Evolutionary conservation across 1,140 invertebrate genomes (phyloP).

Genomic region (Megalopta genalis): DNA sequence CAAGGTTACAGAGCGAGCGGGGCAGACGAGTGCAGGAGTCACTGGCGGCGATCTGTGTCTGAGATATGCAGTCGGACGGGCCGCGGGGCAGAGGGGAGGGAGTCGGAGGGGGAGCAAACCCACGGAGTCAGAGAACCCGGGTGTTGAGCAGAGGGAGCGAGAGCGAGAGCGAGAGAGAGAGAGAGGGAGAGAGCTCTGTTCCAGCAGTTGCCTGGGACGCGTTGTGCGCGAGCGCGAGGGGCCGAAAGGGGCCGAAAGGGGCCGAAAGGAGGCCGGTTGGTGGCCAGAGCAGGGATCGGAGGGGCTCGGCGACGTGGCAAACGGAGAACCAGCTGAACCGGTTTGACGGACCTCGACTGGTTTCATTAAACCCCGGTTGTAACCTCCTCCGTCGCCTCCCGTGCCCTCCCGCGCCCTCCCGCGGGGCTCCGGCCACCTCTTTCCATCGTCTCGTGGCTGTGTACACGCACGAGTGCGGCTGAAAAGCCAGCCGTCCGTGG

Average conservation of each 20-base stretch:
- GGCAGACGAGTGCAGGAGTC: slow-evolving; percentile 54
- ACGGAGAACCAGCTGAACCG: slow-evolving; percentile 71
- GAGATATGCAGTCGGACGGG: slow-evolving; percentile 58
- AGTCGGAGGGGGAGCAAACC: slow-evolving; percentile 6
- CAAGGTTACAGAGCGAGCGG: slow-evolving; percentile 16
- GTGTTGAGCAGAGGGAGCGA: slow-evolving; percentile 2
- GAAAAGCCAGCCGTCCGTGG: slow-evolving; percentile 48
- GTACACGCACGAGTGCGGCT: slow-evolving; percentile 53
- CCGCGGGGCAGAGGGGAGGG: slow-evolving; percentile 31
- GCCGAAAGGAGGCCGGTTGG: too few relatives aligned
- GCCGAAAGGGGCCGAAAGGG: not conserved
- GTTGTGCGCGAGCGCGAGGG: slow-evolving; percentile 9
- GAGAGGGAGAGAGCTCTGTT: slow-evolving; percentile 18
- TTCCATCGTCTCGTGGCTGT: slow-evolving; percentile 46
- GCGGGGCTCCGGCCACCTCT: slow-evolving; percentile 40
- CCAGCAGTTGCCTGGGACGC: slow-evolving; percentile 31
- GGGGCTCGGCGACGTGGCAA: slow-evolving; percentile 39
- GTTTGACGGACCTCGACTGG: slow-evolving; percentile 73
- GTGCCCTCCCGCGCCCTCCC: slow-evolving; percentile 4
- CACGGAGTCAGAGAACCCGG: not conserved
- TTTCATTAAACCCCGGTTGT: slow-evolving; percentile 77
- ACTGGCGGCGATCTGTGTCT: slow-evolving; percentile 61
- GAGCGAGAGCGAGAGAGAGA: slow-evolving; percentile 1
- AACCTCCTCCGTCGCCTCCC: slow-evolving; percentile 61
- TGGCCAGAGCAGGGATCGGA: slow-evolving; percentile 28